Percentiles rank a stretch among this genome's conserved stretches.
phyloP scores from a whole-genome alignment of 1,140 invertebrate species.

The Goniozus legneri region DNA sequence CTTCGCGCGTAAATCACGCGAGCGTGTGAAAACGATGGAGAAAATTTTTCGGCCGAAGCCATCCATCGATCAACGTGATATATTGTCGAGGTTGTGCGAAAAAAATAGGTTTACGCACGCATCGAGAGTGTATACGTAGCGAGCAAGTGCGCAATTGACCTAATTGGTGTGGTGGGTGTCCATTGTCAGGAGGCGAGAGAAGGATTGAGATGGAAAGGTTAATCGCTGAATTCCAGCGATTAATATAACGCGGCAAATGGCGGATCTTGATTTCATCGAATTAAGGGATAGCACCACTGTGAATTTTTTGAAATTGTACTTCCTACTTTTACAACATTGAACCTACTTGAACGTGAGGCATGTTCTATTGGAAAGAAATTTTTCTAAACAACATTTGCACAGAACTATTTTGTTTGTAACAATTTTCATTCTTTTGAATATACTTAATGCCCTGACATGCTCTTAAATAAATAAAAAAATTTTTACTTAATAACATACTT shows the following conservation, averaged over 20 bases:
- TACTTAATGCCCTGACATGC: too few relatives aligned
- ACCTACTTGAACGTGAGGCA: too few relatives aligned
- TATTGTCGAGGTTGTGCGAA: neutral
- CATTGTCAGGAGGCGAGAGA: neutral
- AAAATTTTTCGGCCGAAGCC: neutral
- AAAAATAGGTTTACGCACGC: constrained; percentile 11
- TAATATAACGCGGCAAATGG: constrained; percentile 1
- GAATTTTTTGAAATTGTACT: neutral
- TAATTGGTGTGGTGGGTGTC: constrained; percentile 12
- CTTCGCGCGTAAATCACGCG: neutral
- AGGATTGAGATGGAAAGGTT: neutral
- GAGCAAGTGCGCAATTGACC: constrained; percentile 21
- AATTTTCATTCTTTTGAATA: too few relatives aligned
- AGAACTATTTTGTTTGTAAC: too few relatives aligned
- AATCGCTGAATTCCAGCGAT: too few relatives aligned
- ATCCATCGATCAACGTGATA: neutral
- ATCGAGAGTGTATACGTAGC: constrained; percentile 17
- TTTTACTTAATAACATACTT: too few relatives aligned
- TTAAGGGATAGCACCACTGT: constrained; percentile 1
- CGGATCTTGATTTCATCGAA: constrained; percentile 1
- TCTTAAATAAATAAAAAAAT: too few relatives aligned
- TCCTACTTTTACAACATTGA: neutral
- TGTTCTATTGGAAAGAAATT: too few relatives aligned
- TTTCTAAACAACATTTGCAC: too few relatives aligned
- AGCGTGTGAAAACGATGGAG: neutral